A percentile compares a stretch with the other conserved stretches of the same genome.
These are phyloP conservation scores for Apolygus lucorum DNA, from an alignment of 1,140 invertebrate genomes.

Conservation along the genomic window DNA sequence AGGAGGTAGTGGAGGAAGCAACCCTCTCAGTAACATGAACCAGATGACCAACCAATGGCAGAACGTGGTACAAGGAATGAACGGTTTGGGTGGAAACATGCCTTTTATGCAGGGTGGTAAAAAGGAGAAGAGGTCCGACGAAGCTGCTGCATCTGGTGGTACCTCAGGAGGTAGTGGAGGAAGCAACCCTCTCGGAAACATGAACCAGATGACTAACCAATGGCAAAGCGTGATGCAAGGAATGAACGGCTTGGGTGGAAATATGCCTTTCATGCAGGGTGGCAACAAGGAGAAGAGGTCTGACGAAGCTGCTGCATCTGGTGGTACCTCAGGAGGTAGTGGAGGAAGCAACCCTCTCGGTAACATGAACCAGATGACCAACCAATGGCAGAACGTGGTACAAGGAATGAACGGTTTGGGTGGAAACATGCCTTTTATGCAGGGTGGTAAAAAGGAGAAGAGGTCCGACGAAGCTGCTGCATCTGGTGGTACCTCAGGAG, in stretches of 20 bases:
- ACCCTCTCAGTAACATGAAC: slow-evolving; percentile 12
- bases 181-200: background rate
- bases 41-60: background rate
- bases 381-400: background rate
- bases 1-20: background rate
- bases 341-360: background rate
- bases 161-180: background rate
- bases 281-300: background rate
- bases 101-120: background rate
- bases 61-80: background rate
- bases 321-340: background rate
- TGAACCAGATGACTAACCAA: background rate
- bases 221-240: background rate
- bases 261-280: background rate
- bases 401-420: background rate
- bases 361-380: background rate
- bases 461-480: background rate
- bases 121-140: background rate
- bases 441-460: background rate
- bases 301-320: background rate
- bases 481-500: background rate
- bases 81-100: background rate
- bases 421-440: background rate
- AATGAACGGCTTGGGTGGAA: background rate
- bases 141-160: background rate